phyloP scores from a whole-genome alignment of 1,140 invertebrate genomes.

The Reticulitermes speratus region DNA sequence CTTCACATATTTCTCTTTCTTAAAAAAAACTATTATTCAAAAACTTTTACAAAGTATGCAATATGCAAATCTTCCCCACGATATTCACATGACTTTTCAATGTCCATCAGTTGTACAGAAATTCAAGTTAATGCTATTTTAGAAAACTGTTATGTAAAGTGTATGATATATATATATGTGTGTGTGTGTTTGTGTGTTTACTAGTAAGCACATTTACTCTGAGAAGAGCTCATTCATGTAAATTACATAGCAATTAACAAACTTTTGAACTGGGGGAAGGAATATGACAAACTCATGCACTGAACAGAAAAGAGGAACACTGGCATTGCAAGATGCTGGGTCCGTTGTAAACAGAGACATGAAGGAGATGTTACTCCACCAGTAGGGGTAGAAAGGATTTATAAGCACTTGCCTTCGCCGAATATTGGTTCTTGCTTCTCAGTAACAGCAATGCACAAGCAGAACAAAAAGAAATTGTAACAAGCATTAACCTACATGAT shows the following conservation, averaged over 20 bases:
- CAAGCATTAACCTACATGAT: constrained; percentile 11
- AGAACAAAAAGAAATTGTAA: not conserved
- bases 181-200: not conserved
- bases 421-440: not conserved
- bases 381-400: not conserved
- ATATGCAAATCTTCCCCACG: not conserved
- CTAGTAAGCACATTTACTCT: not conserved
- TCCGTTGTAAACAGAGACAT: not conserved
- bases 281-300: not conserved
- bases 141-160: not conserved
- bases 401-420: constrained; percentile 16
- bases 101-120: not conserved
- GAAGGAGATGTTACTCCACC: not conserved
- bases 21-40: not conserved
- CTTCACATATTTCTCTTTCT: not conserved
- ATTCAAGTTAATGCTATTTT: not conserved
- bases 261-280: not conserved
- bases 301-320: not conserved
- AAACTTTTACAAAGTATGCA: not conserved
- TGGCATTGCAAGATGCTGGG: constrained; percentile 17
- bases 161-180: not conserved
- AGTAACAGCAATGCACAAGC: not conserved
- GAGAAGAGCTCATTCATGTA: not conserved
- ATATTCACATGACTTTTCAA: not conserved
- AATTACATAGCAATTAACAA: not conserved